Evolutionary conservation across 2,113 vertebrate species (phyloP).

Genomic region (Mesoclemmys tuberculata): DNA sequence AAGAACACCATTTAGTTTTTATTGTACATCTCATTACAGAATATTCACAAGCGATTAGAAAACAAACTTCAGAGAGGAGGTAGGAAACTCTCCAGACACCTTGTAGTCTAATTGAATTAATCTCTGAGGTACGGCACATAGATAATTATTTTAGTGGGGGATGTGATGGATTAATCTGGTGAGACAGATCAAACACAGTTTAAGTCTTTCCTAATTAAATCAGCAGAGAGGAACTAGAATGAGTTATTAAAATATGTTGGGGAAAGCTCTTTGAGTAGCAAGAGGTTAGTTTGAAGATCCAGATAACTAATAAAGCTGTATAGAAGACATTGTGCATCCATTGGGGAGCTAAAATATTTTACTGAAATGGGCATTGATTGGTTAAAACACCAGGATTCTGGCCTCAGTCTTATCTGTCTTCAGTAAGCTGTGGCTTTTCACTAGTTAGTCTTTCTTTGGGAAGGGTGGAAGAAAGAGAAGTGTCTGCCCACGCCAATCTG

Average conservation of each 20-base stretch:
- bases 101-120: constrained; percentile 4
- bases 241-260: not conserved
- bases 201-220: not conserved
- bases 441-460: not conserved
- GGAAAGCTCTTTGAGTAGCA: not conserved
- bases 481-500: not conserved
- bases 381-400: not conserved
- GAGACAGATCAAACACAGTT: not conserved
- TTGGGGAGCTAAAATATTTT: not conserved
- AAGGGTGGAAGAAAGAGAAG: not conserved
- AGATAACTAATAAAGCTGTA: not conserved
- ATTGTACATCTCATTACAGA: not conserved
- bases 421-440: not conserved
- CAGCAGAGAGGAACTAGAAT: not conserved
- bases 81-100: not conserved
- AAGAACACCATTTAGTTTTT: not conserved
- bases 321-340: not conserved
- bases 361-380: not conserved
- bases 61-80: not conserved
- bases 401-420: not conserved
- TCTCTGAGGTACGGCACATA: not conserved
- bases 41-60: not conserved
- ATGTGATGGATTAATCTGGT: constrained; percentile 10
- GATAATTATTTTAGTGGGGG: not conserved
- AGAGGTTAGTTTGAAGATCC: not conserved